Percentiles rank a stretch among this genome's conserved stretches.
These are phyloP conservation scores for Dromococcyx pavoninus DNA, from an alignment of 2,797 vertebrate genomes.

Conservation along the genomic window DNA sequence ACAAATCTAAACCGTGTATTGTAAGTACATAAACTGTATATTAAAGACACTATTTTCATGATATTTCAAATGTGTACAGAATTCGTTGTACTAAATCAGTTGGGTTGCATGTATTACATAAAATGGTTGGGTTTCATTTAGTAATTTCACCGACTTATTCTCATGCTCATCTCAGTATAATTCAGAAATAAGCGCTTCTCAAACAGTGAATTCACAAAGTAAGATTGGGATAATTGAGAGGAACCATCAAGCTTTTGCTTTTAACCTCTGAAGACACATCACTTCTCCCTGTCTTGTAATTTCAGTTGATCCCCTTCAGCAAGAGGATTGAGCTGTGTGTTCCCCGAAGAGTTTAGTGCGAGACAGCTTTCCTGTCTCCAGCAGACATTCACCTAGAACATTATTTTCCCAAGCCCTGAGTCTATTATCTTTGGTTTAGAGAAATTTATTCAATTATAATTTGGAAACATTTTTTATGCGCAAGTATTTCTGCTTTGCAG, in stretches of 20 bases:
- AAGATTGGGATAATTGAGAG: not conserved
- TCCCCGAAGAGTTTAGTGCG: constrained; percentile 17
- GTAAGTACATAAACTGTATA: constrained; percentile 73
- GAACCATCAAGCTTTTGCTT: not conserved
- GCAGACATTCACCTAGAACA: not conserved
- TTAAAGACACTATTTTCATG: constrained; percentile 77
- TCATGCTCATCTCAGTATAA: not conserved
- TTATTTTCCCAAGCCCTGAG: not conserved
- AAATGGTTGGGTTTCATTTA: not conserved
- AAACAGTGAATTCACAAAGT: not conserved
- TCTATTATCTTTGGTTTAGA: not conserved
- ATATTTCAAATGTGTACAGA: constrained; percentile 24
- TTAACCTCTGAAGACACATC: not conserved
- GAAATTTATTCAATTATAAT: not conserved
- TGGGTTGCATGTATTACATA: not conserved
- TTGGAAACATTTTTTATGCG: not conserved
- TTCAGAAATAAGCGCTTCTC: not conserved
- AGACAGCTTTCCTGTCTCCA: constrained; percentile 6
- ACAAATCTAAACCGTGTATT: constrained; percentile 56
- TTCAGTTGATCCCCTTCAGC: constrained; percentile 8
- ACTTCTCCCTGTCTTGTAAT: not conserved
- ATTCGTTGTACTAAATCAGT: not conserved
- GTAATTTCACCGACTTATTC: not conserved
- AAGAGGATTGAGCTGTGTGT: not conserved
- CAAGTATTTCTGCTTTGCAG: not conserved